Evolutionary conservation across 37 sponge, comb jelly and placozoan species (phyloP).

Genomic region (Aphrocallistes beatrix): DNA sequence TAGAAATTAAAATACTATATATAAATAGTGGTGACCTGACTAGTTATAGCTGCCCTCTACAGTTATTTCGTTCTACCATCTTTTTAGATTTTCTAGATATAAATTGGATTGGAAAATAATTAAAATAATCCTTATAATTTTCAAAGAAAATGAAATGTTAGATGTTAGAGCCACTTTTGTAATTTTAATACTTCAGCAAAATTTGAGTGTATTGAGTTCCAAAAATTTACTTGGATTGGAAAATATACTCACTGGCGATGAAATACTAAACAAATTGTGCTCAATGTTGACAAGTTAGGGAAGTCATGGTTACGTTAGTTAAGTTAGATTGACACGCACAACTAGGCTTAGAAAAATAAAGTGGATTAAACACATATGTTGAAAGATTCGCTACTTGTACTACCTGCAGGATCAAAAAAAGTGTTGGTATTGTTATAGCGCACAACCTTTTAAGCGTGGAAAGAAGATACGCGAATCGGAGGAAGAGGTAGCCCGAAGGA

Average conservation of each 20-base stretch:
- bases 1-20: not conserved
- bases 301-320: too few species aligned
- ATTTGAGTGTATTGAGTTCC: too few species aligned
- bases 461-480: not conserved
- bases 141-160: too few species aligned
- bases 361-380: slow-evolving; percentile 6
- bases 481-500: slow-evolving; percentile 5
- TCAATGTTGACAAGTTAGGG: too few species aligned
- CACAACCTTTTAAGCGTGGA: not conserved
- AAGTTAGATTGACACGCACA: too few species aligned
- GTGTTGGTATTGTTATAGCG: not conserved
- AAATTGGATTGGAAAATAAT: too few species aligned
- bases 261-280: too few species aligned
- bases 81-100: not conserved
- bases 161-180: too few species aligned
- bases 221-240: too few species aligned
- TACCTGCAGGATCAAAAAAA: slow-evolving; percentile 11
- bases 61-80: not conserved
- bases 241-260: too few species aligned
- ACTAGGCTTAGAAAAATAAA: not conserved
- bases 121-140: too few species aligned
- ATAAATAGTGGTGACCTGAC: not conserved
- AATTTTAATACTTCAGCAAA: too few species aligned
- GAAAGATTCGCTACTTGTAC: not conserved
- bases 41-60: not conserved